These are phyloP conservation scores for Corydoras sp. DNA, from an alignment of 2,113 vertebrate species.

Conservation along the genomic window DNA sequence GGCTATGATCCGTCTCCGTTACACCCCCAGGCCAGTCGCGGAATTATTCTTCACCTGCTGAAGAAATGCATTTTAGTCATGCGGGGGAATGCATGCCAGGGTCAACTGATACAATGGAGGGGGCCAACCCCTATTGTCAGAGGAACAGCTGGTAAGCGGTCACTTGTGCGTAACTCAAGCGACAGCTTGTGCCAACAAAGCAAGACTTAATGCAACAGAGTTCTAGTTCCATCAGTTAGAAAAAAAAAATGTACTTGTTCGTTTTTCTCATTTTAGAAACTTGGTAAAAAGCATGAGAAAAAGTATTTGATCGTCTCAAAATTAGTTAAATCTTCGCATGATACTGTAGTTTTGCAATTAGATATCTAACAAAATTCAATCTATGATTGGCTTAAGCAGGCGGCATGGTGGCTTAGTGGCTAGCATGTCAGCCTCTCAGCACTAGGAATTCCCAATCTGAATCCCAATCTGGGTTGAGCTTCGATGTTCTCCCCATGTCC, in stretches of 20 bases:
- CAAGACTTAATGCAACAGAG: slow-evolving; percentile 14
- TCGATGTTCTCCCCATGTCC: too few species aligned
- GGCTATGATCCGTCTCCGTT: not conserved
- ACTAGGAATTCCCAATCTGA: too few species aligned
- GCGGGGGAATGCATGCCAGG: slow-evolving; percentile 35
- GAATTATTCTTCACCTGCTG: slow-evolving; percentile 38
- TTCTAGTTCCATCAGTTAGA: slow-evolving; percentile 1
- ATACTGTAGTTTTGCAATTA: too few species aligned
- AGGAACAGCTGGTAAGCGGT: slow-evolving; percentile 49
- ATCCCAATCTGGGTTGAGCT: too few species aligned
- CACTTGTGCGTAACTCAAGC: slow-evolving; percentile 28
- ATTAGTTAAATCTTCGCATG: too few species aligned
- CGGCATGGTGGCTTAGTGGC: too few species aligned
- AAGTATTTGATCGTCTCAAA: too few species aligned
- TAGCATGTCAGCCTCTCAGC: too few species aligned
- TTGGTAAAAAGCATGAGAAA: too few species aligned
- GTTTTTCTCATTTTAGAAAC: not conserved
- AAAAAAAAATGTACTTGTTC: slow-evolving; percentile 6
- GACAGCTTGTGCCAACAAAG: slow-evolving; percentile 46
- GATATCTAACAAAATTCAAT: too few species aligned
- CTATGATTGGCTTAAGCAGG: too few species aligned
- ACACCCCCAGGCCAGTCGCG: not conserved
- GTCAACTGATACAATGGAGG: slow-evolving; percentile 33
- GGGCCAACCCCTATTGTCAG: slow-evolving; percentile 41
- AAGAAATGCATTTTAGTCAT: slow-evolving; percentile 15